A percentile compares a stretch with the other conserved stretches of the same genome.
Conservation (phyloP, 2,113 vertebrate species). For the Gallinago jamesoni region DNA sequence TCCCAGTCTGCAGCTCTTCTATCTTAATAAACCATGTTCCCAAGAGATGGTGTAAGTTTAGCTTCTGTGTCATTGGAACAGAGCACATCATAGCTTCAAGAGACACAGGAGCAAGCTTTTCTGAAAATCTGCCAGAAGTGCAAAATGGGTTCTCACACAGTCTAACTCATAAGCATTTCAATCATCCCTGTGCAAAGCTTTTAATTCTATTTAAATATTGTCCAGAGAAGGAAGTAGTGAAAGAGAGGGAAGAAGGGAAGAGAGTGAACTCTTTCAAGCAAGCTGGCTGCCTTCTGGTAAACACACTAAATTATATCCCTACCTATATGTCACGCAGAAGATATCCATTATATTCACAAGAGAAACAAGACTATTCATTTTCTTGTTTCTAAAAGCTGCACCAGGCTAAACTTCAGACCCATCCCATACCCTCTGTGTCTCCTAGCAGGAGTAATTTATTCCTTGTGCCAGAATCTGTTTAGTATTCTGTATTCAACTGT, state of each 20-base stretch:
- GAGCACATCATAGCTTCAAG: not conserved
- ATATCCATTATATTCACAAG: not conserved
- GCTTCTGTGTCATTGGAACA: not conserved
- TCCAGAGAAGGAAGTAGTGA: not conserved
- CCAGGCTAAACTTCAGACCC: not conserved
- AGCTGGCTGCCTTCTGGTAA: conserved; percentile 6
- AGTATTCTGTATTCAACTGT: not conserved
- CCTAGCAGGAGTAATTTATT: not conserved
- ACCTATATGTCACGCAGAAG: not conserved
- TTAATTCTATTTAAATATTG: conserved; percentile 36
- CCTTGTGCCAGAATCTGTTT: not conserved
- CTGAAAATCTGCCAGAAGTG: conserved; percentile 5
- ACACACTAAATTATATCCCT: not conserved
- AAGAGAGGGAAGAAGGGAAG: not conserved
- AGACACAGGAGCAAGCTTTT: conserved; percentile 5
- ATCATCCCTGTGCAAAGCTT: conserved; percentile 48
- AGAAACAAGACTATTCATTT: not conserved
- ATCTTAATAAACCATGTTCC: not conserved
- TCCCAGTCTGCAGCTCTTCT: not conserved
- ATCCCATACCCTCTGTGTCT: not conserved
- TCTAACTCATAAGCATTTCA: conserved; percentile 43
- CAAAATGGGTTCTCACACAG: conserved; percentile 51
- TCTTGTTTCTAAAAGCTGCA: not conserved
- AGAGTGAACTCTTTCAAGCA: not conserved
- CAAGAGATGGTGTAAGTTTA: not conserved